These are phyloP conservation scores for Eubasilissa splendida DNA, from an alignment of 2,888 invertebrate species.

Conservation along the genomic window DNA sequence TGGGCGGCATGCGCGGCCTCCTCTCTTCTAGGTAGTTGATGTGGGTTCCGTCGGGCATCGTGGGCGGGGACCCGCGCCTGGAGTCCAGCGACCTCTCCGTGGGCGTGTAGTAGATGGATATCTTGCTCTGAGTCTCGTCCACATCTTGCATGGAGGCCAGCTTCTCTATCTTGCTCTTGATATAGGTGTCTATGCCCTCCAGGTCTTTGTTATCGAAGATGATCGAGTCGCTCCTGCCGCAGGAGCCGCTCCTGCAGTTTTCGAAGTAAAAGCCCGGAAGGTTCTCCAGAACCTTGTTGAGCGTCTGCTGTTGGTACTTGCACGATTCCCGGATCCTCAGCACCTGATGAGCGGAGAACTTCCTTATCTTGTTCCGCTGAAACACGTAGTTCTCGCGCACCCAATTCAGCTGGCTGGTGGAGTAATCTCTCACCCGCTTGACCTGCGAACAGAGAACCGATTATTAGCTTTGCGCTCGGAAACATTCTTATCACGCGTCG, in stretches of 20 bases:
- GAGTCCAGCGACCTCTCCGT: slow-evolving; percentile 78
- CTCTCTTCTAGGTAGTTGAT: slow-evolving; percentile 77
- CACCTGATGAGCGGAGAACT: slow-evolving; percentile 95
- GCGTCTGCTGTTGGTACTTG: slow-evolving; percentile 95
- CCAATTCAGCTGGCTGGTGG: slow-evolving; percentile 92
- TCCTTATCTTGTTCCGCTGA: slow-evolving; percentile 94
- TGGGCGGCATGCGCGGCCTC: slow-evolving; percentile 65
- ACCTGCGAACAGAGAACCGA: slow-evolving; percentile 75
- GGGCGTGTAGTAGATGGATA: slow-evolving; percentile 88
- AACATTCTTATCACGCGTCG: neutral
- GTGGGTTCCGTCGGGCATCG: slow-evolving; percentile 75
- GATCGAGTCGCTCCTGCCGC: slow-evolving; percentile 83
- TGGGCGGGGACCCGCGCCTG: slow-evolving; percentile 67
- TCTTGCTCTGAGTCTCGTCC: slow-evolving; percentile 78
- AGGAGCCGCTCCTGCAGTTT: slow-evolving; percentile 91
- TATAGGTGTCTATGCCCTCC: slow-evolving; percentile 77
- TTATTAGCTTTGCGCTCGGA: slow-evolving; percentile 12
- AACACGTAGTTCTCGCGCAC: slow-evolving; percentile 96
- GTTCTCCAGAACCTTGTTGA: slow-evolving; percentile 95
- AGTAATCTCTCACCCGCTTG: slow-evolving; percentile 92
- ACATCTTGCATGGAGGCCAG: slow-evolving; percentile 72
- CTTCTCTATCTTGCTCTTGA: slow-evolving; percentile 78
- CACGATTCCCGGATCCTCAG: slow-evolving; percentile 91
- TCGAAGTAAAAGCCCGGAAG: slow-evolving; percentile 92
- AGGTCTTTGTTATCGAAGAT: slow-evolving; percentile 79